Base-by-base conservation (phyloP, 2,888 invertebrate species). In the Dermolepida albohirtum region DNA sequence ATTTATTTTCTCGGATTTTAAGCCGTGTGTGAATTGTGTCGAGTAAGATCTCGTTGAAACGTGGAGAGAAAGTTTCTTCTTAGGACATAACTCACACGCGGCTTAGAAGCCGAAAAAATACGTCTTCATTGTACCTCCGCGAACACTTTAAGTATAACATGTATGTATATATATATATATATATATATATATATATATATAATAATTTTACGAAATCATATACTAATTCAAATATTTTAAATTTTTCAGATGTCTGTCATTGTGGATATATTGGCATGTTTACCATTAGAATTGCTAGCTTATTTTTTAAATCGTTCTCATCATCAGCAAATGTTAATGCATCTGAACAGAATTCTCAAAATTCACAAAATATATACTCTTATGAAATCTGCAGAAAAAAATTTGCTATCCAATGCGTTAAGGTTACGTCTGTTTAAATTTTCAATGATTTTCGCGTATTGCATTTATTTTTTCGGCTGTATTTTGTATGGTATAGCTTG, bases 381-480 rank as follows among this genome's bases (percentile, higher is more conserved):
- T 0, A 43, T 71, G 22, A 41, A 64, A 11, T 16, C 44, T 34
- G 68, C 65, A 14, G 72, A 72, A 57, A 50, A 54, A 4, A 66
- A 66, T 29, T 43, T 72, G 5, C 34, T 54, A 29, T 54, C 43
- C 5, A 67, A 70, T 54, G 49, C 52, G 0, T 34, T 59, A 8
- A 29, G 40, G 5, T 54, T 70, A 16, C 66, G 51, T 17, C 34
- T 69, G 8, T 22, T 69, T 1, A 70, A 68, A 44, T 70, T 69
- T 43, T 39, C 41, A 4, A 7, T 64, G 8, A 66, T 70, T 6
- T 67, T 44, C 43, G n/a, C 63, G 10, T 64, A 70, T 5, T 34
- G 40, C 17, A 64, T 66, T n/a, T 72, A 72, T 50, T 67, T 71
- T 12, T 41, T 51, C 22, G 67, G 67, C 6, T 72, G 72, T 17